These are phyloP conservation scores for Zaprionus gabonicus DNA, from an alignment of 1,140 invertebrate species.

Conservation along the genomic window DNA sequence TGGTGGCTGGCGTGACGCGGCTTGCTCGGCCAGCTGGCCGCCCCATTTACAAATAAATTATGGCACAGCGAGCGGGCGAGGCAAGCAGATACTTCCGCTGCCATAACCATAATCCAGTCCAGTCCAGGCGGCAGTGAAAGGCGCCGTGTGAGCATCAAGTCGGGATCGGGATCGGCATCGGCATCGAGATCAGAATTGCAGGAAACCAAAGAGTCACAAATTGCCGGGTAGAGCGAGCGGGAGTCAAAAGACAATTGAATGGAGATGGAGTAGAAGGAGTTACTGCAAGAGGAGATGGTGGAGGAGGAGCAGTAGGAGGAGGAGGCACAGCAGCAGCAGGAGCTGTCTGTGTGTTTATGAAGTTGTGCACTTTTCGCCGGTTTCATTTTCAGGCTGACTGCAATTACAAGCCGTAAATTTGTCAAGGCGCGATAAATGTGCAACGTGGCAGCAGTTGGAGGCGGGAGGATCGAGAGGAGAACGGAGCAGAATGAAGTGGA, in stretches of 20 bases:
- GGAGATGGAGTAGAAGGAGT: conserved; percentile 32
- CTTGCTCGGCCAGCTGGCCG: conserved; percentile 60
- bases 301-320: conserved; percentile 27
- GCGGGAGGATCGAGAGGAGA: neutral
- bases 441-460: neutral
- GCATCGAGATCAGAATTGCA: conserved; percentile 44
- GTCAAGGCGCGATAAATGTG: conserved; percentile 82
- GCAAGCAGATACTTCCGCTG: conserved; percentile 56
- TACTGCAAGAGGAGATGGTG: neutral
- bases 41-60: conserved; percentile 73
- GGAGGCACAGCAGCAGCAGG: neutral
- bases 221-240: conserved; percentile 65
- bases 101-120: conserved; percentile 46
- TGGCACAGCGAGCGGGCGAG: conserved; percentile 35
- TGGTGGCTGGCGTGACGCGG: conserved; percentile 50
- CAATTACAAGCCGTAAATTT: conserved; percentile 83
- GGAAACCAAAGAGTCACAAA: conserved; percentile 74
- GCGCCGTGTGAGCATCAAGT: conserved; percentile 62
- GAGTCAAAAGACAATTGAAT: conserved; percentile 39
- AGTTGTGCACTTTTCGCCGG: conserved; percentile 75
- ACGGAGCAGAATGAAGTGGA: conserved; percentile 19
- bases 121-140: conserved; percentile 58
- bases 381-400: conserved; percentile 76
- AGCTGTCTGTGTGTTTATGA: conserved; percentile 66
- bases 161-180: conserved; percentile 43